phyloP scores from a whole-genome alignment of 2,797 vertebrate genomes.

The Columba guinea region DNA sequence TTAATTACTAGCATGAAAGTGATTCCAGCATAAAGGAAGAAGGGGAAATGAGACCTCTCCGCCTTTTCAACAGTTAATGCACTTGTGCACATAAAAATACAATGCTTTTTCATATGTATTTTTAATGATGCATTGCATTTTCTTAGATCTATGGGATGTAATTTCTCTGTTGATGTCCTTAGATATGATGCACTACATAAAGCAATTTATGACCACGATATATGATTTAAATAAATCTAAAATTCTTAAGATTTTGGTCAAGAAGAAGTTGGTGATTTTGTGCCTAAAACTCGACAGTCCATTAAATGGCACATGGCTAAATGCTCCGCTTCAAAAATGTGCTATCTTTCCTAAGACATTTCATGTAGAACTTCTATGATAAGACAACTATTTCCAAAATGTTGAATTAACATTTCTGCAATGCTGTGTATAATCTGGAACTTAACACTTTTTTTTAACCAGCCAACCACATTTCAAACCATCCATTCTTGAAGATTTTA shows the following conservation, averaged over 20 bases:
- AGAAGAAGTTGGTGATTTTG: background rate
- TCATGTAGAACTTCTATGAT: background rate
- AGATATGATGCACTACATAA: background rate
- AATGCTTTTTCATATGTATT: conserved; percentile 49
- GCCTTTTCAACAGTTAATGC: conserved; percentile 72
- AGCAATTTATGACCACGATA: background rate
- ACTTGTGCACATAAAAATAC: conserved; percentile 67
- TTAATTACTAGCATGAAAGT: conserved; percentile 75
- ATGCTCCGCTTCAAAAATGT: background rate
- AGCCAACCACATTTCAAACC: background rate
- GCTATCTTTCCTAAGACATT: background rate
- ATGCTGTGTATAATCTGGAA: background rate
- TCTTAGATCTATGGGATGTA: background rate
- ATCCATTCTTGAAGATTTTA: conserved; percentile 37
- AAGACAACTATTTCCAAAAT: conserved; percentile 6
- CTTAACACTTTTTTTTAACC: background rate
- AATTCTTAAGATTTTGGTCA: background rate
- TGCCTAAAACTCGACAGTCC: background rate
- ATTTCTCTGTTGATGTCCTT: background rate
- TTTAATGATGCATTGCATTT: conserved; percentile 47
- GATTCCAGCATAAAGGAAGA: conserved; percentile 72
- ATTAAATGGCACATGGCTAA: background rate
- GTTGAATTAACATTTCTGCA: background rate
- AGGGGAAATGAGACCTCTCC: conserved; percentile 70
- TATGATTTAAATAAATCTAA: background rate